Conservation (phyloP, 1,140 invertebrate genomes). For the Drosophila paulistorum region DNA sequence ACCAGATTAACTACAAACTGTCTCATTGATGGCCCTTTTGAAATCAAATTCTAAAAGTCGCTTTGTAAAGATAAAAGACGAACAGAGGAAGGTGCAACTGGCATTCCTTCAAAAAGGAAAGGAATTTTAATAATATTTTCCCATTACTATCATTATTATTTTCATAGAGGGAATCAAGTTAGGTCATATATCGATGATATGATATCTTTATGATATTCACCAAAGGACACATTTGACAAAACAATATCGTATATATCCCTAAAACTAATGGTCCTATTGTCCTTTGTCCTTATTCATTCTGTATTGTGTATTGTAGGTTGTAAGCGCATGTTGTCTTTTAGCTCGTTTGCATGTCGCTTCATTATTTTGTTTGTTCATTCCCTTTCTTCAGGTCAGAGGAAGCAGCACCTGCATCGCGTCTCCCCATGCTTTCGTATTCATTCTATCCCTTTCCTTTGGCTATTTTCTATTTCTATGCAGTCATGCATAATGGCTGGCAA, state of each 20-base stretch:
- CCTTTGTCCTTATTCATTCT: constrained; percentile 23
- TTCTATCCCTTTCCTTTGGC: constrained; percentile 12
- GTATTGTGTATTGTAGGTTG: constrained; percentile 19
- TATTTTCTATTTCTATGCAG: constrained; percentile 68
- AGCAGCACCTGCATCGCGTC: neutral
- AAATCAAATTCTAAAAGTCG: too few relatives aligned
- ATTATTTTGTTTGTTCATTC: constrained; percentile 63
- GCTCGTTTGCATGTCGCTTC: constrained; percentile 66
- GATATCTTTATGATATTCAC: neutral
- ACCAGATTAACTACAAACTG: too few relatives aligned
- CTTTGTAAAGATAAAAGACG: too few relatives aligned
- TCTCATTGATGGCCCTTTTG: too few relatives aligned
- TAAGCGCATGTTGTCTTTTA: constrained; percentile 31
- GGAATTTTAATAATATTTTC: too few relatives aligned
- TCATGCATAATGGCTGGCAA: constrained; percentile 76
- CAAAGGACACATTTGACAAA: neutral
- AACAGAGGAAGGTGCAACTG: too few relatives aligned
- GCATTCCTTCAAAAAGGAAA: too few relatives aligned
- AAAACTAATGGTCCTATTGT: constrained; percentile 2
- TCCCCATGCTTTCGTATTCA: neutral
- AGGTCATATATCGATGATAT: too few relatives aligned
- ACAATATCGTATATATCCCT: neutral
- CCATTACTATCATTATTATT: too few relatives aligned
- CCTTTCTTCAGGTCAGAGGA: neutral
- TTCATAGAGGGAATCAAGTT: too few relatives aligned